Percentiles rank a stretch among this genome's conserved stretches.
Conservation (phyloP, 23 tunicate species). For the Corella eumyota region DNA sequence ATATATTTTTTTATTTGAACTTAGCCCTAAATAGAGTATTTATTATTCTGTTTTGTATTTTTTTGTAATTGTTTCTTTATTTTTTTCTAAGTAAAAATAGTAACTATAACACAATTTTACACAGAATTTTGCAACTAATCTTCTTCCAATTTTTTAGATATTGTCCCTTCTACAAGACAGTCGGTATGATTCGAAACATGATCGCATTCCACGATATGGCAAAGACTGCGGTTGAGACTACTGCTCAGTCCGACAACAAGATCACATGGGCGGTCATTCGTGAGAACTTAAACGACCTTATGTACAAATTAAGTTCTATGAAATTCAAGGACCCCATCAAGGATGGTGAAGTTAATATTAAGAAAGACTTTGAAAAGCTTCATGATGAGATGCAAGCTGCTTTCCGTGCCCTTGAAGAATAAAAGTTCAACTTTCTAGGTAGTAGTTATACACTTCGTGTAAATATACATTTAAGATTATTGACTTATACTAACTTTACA, state of each 20-base stretch:
- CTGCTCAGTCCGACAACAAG: conserved; percentile 92
- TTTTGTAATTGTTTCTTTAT: too few relatives aligned
- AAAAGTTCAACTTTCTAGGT: too few relatives aligned
- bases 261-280: conserved; percentile 91
- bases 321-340: conserved; percentile 95
- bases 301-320: conserved; percentile 88
- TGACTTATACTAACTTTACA: too few relatives aligned
- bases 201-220: conserved; percentile 92
- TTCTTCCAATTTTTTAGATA: too few relatives aligned
- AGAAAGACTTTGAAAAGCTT: conserved; percentile 64
- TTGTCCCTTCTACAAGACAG: conserved; percentile 98
- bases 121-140: too few relatives aligned
- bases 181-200: conserved; percentile 93
- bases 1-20: too few relatives aligned
- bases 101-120: too few relatives aligned
- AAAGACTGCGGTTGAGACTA: conserved; percentile 59
- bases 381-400: conserved; percentile 91
- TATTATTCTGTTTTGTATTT: too few relatives aligned
- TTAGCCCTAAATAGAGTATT: too few relatives aligned
- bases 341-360: conserved; percentile 90
- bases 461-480: too few relatives aligned
- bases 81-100: too few relatives aligned
- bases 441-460: too few relatives aligned
- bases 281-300: conserved; percentile 73
- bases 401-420: conserved; percentile 81